Evolutionary conservation across 2,113 vertebrate species (phyloP), one percentile per base, ranked within the genome.

Genomic region (Alexandromys fortis): DNA sequence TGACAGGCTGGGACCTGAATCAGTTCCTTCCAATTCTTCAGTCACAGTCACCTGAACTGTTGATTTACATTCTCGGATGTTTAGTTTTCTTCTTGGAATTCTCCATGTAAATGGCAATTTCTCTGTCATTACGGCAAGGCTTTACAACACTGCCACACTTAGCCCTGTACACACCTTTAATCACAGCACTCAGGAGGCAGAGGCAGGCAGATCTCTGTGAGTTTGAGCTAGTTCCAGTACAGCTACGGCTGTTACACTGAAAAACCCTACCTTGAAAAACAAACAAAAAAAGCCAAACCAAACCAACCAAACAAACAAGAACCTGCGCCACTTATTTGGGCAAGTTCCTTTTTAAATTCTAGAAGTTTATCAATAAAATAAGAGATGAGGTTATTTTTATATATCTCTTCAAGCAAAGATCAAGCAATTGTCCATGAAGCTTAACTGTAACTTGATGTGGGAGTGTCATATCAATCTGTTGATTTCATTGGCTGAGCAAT

Each of bases 321-420:
- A 94, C 24, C 55, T 96, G 33, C 9, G 17, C 0, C 65, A 30
- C 88, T 81, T 96, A 77, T 72, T 94, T 89, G 73, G 7, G 17
- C 55, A n/a, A 52, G 35, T 33, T 67, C 22, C 5, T 83, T 38
- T 49, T 63, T 94, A 85, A n/a, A 92, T 92, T 92, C 47, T 89
- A 49, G n/a, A 4, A 86, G 35, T 81, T 81, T 89, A 89, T 92
- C 11, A 45, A 17, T 77, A 77, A 94, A 90, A 89, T 95, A 95
- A 91, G 24, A 79, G 38, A 83, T 63, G 86, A 61, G 42, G 63
- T 87, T 68, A 73, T 94, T 26, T 42, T 7, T 47, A 19, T 21
- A 3, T 92, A 83, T 89, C 17, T 92, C 1, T 22, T 61, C 33
- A 92, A 82, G 79, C 85, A 89, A 76, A 76, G 35, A 87, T 30